Evolutionary conservation across 2,113 vertebrate genomes (phyloP), one percentile per base, ranked within the genome.

Genomic region (Paramisgurnus dabryanus): DNA sequence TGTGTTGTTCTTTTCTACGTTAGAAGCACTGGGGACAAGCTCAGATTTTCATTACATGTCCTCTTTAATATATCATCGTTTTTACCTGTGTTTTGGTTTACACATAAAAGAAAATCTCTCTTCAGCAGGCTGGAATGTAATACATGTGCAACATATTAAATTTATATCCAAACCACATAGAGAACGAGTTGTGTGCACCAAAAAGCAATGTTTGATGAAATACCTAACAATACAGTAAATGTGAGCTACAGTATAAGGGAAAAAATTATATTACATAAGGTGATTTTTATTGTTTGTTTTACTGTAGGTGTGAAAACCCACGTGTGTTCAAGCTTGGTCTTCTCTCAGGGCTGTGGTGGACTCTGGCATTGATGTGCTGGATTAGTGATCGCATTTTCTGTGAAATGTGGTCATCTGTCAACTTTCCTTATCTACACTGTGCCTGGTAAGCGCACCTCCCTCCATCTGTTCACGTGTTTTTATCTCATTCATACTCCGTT

Each of bases 371-470:
- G 79, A 92, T 96, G 82, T 99, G 97, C 89, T 99, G 98, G 97
- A 94, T 99, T 90, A 98, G 96, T 61, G 98, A 99, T 90, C 93
- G 93, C 85, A 96, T 87, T 0, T 98, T 97, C 93, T 99, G 97
- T 76, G 97, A 99, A 88, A 95, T 96, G 87, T 95, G 97, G 92
- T 96, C 97, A 0, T 95, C 95, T 7, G 93, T 99, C 86, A 98
- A 98, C 91, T 99, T 99, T 41, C 98, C 97, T 0, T 99, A 98
- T 87, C 88, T 98, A 79, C 97, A 99, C 88, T 99, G 96, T 39
- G 95, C 95, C 66, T 99, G 97, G 97, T 99, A 87, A 95, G 96
- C 85, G 61, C 57, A 57, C n/a, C 53, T 17, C 41, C 6, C 72
- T 68, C 4, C 47, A 17, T 34, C 49, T 63, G 17, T 18, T 47